Evolutionary conservation across 2,797 vertebrate genomes (phyloP).

Genomic region (Sternarchorhynchus goeldii): DNA sequence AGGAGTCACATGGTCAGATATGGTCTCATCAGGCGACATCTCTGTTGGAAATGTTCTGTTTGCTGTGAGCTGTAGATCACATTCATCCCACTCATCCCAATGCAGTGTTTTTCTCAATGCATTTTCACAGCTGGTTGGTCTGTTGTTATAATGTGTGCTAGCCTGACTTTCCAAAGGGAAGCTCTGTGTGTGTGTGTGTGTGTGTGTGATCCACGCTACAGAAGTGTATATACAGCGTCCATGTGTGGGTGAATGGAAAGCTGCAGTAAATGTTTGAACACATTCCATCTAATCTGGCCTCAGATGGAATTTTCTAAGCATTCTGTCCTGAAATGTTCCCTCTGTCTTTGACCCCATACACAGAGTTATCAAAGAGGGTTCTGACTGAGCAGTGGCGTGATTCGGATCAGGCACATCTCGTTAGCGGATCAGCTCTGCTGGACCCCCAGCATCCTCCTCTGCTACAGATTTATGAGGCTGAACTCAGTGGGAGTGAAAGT

Average conservation of each 20-base stretch:
- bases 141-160: constrained; percentile 44
- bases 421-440: constrained; percentile 48
- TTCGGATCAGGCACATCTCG: constrained; percentile 62
- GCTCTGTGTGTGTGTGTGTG: constrained; percentile 59
- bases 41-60: background rate
- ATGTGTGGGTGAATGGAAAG: constrained; percentile 41
- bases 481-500: constrained; percentile 9
- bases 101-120: constrained; percentile 38
- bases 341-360: constrained; percentile 59
- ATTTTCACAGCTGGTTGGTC: constrained; percentile 59
- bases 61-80: constrained; percentile 13
- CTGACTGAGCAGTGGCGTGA: constrained; percentile 60
- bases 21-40: background rate
- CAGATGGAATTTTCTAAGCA: constrained; percentile 68
- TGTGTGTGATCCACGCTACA: background rate
- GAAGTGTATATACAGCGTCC: constrained; percentile 27
- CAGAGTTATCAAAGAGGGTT: constrained; percentile 62
- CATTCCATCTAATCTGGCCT: constrained; percentile 55
- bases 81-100: constrained; percentile 16
- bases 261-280: constrained; percentile 51
- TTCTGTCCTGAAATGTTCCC: constrained; percentile 71
- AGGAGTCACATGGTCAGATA: background rate
- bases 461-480: constrained; percentile 23
- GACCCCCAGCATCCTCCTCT: constrained; percentile 51
- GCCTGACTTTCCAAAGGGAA: constrained; percentile 46